A percentile compares a stretch with the other conserved stretches of the same genome.
These are phyloP conservation scores for Drosophila saltans DNA, from an alignment of 1,140 invertebrate genomes.

Conservation along the genomic window DNA sequence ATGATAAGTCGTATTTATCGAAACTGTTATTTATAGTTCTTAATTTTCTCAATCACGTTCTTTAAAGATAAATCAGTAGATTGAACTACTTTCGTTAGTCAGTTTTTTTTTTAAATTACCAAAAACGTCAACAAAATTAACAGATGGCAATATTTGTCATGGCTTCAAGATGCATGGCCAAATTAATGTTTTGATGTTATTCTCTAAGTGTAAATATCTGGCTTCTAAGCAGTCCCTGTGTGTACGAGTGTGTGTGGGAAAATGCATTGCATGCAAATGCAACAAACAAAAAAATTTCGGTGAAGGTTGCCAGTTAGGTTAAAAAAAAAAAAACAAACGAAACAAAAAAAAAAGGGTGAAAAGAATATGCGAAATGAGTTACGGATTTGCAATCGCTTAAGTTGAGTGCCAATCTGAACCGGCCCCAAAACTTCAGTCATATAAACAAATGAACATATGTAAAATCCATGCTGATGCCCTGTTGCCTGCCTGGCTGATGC, in stretches of 20 bases:
- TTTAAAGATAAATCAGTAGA: too few species aligned
- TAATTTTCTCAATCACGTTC: too few species aligned
- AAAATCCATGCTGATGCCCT: constrained; percentile 58
- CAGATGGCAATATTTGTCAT: too few species aligned
- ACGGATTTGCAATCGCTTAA: constrained; percentile 81
- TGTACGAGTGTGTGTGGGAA: constrained; percentile 47
- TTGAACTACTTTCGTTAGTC: too few species aligned
- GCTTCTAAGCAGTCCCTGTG: neutral
- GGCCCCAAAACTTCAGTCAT: constrained; percentile 57
- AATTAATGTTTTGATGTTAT: neutral
- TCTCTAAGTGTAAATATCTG: constrained; percentile 8
- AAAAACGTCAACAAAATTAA: too few species aligned
- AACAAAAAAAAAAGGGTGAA: constrained; percentile 45
- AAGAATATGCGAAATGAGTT: constrained; percentile 63
- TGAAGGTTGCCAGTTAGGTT: constrained; percentile 55
- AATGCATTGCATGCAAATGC: constrained; percentile 43
- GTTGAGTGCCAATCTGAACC: constrained; percentile 74
- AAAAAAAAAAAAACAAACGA: constrained; percentile 13
- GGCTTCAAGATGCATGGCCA: neutral
- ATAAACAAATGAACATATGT: constrained; percentile 81
- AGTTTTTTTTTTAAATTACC: too few species aligned
- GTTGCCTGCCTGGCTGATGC: constrained; percentile 30
- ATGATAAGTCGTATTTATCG: too few species aligned
- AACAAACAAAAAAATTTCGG: constrained; percentile 44
- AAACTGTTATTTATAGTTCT: too few species aligned